phyloP scores from a whole-genome alignment of 2,113 vertebrate genomes.

The Cepphus grylle region DNA sequence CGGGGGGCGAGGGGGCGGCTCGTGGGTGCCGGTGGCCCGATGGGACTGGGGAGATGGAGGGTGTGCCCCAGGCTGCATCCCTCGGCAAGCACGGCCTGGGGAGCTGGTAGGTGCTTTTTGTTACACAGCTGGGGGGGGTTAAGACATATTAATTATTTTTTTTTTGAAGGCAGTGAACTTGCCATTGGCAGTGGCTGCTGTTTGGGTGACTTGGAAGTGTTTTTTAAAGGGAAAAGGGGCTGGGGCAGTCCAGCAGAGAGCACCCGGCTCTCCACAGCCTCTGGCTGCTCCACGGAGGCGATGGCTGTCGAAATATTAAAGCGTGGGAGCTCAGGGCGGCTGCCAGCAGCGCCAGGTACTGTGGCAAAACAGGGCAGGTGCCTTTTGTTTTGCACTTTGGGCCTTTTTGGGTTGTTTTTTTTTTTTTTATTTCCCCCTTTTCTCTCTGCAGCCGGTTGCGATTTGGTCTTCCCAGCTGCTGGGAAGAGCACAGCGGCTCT shows the following conservation, averaged over 20 bases:
- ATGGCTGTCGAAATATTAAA: neutral
- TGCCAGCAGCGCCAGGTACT: neutral
- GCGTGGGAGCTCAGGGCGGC: neutral
- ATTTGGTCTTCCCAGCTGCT: neutral
- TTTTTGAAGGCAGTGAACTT: neutral
- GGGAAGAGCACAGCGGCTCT: neutral
- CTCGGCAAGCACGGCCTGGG: rapidly evolving
- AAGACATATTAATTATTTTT: neutral
- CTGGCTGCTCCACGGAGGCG: neutral
- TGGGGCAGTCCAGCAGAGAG: neutral
- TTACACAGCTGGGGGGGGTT: rapidly evolving
- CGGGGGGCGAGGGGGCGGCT: rapidly evolving
- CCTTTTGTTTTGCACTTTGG: neutral
- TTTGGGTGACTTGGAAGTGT: neutral
- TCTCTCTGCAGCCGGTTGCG: neutral
- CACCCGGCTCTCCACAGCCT: neutral
- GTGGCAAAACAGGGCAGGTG: neutral
- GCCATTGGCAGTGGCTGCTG: neutral
- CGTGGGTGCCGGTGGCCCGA: rapidly evolving
- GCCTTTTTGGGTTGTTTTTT: neutral
- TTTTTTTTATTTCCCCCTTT: rapidly evolving
- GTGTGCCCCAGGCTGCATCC: neutral
- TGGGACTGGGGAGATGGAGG: neutral
- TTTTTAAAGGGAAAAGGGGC: neutral
- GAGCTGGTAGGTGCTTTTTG: neutral